These are phyloP conservation scores for Zaprionus capensis DNA, from an alignment of 1,140 invertebrate species.

Conservation along the genomic window DNA sequence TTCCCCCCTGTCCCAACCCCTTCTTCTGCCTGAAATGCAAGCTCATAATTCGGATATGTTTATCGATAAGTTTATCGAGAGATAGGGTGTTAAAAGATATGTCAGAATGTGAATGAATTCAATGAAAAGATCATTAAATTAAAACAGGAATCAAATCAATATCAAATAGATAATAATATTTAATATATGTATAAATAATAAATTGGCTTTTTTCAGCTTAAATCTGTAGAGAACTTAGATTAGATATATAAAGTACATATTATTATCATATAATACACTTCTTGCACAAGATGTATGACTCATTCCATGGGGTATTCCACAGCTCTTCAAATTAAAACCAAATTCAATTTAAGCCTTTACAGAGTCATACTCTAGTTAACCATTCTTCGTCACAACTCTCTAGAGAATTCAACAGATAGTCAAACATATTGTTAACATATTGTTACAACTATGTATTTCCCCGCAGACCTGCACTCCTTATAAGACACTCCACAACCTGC, in stretches of 20 bases:
- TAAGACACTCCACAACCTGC: background rate
- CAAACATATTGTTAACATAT: conserved; percentile 35
- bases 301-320: background rate
- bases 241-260: background rate
- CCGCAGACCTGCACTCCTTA: conserved; percentile 5
- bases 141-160: too few relatives aligned
- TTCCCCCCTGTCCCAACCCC: background rate
- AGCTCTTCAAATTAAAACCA: background rate
- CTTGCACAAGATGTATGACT: background rate
- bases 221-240: background rate
- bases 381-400: too few relatives aligned
- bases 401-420: background rate
- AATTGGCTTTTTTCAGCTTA: too few relatives aligned
- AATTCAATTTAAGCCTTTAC: background rate
- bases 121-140: too few relatives aligned
- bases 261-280: background rate
- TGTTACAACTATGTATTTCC: conserved; percentile 10
- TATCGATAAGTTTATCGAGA: background rate
- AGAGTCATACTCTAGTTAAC: too few relatives aligned
- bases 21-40: background rate
- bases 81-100: background rate
- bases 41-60: background rate
- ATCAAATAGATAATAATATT: too few relatives aligned
- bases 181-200: too few relatives aligned
- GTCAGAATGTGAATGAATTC: background rate